Base-by-base conservation (phyloP, 2,113 vertebrate species). In the Promerops cafer region DNA sequence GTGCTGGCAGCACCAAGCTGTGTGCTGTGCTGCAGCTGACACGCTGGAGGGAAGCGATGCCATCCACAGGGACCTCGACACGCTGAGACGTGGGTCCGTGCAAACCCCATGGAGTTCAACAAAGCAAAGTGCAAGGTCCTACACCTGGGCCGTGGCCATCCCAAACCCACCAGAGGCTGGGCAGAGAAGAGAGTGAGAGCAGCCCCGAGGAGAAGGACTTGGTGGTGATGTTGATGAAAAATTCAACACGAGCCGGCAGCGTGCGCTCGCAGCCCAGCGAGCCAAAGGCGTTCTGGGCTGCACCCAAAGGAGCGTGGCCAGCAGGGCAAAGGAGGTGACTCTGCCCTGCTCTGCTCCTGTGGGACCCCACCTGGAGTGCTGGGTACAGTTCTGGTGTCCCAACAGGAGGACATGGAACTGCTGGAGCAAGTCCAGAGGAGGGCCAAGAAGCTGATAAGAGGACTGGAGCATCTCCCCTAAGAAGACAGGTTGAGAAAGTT, bases 161-260 rank as follows among this genome's bases (percentile, higher is more conserved):
- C 53, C 27, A 60, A 59, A 52, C 45, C 26, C 52, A 52, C 6
- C 17, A 7, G 27, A 33, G 63, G 27, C 0, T 18, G 53, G 45
- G 11, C 37, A 45, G 59, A 56, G 49, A 22, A 44, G 22, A 23
- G 63, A 33, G 31, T 33, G 53, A 77, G 33, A 52, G 45, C 37
- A 68, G 63, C 33, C 45, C 45, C 37, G 63, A 17, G 27, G 37
- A 60, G 37, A 66, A 59, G 13, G 52, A 18, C 27, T 59, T 33
- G 37, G 44, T 35, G 27, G 4, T 18, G 53, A 14, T 22, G 27
- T 1, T 44, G 53, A 7, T 52, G 83, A 7, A 35, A 66, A 68
- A 3, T 27, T 52, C 61, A 18, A 1, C 17, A 0, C 1, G 17
- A 66, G 44, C 21, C 1, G 1, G 16, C 47, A 31, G 31, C 1